phyloP scores from a whole-genome alignment of 2,113 vertebrate genomes.

The Garra rufa region DNA sequence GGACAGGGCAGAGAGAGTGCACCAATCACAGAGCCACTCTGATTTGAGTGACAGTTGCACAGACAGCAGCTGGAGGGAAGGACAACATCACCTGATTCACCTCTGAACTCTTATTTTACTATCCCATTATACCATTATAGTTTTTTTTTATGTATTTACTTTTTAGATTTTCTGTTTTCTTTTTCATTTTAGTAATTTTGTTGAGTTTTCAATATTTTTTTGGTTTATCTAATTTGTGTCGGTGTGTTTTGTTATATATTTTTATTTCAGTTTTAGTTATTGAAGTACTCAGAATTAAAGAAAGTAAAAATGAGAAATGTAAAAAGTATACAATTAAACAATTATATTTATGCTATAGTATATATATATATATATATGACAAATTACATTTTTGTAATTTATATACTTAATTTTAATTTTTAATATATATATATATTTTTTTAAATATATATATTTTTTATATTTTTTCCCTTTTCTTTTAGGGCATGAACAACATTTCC shows the following conservation, averaged over 20 bases:
- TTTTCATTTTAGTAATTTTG: background rate
- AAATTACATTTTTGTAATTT: no score
- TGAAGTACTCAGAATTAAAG: no score
- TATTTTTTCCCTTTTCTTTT: no score
- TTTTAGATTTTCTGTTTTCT: background rate
- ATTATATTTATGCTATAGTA: no score
- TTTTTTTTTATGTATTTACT: background rate
- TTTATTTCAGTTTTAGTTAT: background rate
- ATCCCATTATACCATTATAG: background rate
- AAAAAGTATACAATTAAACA: no score
- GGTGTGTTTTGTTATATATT: background rate
- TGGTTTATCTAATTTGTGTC: background rate
- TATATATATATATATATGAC: no score
- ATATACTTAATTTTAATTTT: no score
- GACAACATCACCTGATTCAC: background rate
- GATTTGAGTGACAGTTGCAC: slow-evolving; percentile 43
- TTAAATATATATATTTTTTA: no score
- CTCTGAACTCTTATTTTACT: background rate
- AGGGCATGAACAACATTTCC: no score
- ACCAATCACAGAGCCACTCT: slow-evolving; percentile 30
- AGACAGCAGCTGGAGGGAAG: background rate
- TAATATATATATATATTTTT: no score
- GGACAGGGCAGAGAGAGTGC: background rate
- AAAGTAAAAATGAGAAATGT: no score
- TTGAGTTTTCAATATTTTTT: background rate